These are phyloP conservation scores for Orycteropus afer DNA, from an alignment of 2,113 vertebrate genomes.

Conservation along the genomic window DNA sequence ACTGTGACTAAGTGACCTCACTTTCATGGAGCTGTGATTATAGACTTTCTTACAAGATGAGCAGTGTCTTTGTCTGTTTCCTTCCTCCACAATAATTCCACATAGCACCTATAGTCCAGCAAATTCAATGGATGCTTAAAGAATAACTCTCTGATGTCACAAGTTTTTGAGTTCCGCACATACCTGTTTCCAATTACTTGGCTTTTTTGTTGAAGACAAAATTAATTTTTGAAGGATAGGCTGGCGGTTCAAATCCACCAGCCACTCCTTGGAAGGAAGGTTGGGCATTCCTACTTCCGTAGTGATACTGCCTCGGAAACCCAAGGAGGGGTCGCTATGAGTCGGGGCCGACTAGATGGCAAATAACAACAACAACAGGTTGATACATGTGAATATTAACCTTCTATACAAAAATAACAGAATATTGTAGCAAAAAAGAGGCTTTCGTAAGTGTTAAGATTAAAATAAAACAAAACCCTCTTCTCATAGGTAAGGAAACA, in stretches of 20 bases:
- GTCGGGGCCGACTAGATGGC: too few species aligned
- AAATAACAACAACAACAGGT: too few species aligned
- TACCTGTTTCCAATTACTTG: neutral
- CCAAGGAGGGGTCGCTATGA: too few species aligned
- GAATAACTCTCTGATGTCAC: neutral
- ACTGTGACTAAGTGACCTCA: neutral
- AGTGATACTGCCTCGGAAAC: too few species aligned
- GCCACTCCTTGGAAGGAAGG: too few species aligned
- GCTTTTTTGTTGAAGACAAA: neutral
- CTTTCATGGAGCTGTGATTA: slow-evolving; percentile 21
- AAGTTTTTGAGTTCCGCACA: neutral
- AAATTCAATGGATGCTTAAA: slow-evolving; percentile 1
- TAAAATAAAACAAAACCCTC: neutral
- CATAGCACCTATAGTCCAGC: neutral
- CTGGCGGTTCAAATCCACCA: too few species aligned
- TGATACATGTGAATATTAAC: neutral
- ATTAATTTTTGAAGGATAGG: slow-evolving; percentile 35
- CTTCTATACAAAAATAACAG: slow-evolving; percentile 13
- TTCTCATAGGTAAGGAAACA: slow-evolving; percentile 7
- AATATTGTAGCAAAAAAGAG: neutral
- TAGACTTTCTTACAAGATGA: slow-evolving; percentile 46
- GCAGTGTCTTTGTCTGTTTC: neutral
- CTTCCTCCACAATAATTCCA: neutral
- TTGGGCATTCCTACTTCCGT: too few species aligned
- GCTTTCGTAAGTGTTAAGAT: neutral